Conservation (phyloP, 2,888 invertebrate genomes). For the Dinocampus coccinellae region DNA sequence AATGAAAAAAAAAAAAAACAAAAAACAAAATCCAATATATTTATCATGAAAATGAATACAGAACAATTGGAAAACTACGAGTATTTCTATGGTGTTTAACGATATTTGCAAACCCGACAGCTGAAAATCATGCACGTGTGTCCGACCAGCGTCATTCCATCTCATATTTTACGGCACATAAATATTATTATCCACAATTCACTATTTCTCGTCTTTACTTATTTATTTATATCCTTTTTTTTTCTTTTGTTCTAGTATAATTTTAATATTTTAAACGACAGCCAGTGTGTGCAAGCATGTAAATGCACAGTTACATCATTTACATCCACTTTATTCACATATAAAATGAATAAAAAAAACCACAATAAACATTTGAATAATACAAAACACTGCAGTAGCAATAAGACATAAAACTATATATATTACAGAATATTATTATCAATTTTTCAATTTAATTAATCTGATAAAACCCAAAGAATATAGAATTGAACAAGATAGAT, state of each 20-base stretch:
- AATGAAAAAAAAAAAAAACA: not conserved
- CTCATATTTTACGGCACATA: constrained; percentile 34
- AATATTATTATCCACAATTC: constrained; percentile 37
- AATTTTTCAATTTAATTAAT: no score
- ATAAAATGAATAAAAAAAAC: not conserved
- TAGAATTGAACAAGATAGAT: no score
- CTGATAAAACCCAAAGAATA: no score
- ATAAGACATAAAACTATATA: no score
- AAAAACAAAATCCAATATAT: not conserved
- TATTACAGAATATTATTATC: no score
- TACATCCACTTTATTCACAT: not conserved
- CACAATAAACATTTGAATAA: not conserved
- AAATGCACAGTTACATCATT: not conserved
- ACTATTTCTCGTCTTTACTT: not conserved
- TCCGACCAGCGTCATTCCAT: not conserved
- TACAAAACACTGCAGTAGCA: not conserved
- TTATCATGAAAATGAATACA: not conserved
- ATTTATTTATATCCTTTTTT: not conserved
- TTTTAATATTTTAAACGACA: no score
- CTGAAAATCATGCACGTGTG: not conserved
- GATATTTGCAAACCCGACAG: not conserved
- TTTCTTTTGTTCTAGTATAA: no score
- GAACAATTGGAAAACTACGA: not conserved
- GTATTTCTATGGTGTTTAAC: constrained; percentile 19
- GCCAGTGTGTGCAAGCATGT: constrained; percentile 1